Evolutionary conservation across 2,797 vertebrate species (phyloP).

Genomic region (Sylvilagus floridanus): DNA sequence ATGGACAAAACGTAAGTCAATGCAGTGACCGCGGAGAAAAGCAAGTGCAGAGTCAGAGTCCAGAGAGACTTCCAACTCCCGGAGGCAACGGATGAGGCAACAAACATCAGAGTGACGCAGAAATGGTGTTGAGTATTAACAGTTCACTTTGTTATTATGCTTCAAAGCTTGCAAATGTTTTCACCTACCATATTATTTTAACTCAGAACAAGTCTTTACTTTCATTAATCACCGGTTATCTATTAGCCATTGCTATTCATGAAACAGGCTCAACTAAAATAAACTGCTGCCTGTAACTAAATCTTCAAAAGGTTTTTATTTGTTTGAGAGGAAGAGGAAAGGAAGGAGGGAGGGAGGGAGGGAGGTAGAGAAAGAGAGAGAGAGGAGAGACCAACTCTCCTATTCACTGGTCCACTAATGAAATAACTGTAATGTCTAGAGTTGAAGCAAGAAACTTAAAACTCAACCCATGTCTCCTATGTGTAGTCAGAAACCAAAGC

Average conservation of each 20-base stretch:
- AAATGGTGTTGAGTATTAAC: neutral
- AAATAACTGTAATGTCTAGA: no score
- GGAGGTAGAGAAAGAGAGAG: no score
- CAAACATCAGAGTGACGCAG: neutral
- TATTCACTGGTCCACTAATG: no score
- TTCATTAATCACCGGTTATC: conserved; percentile 34
- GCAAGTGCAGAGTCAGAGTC: neutral
- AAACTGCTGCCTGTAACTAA: neutral
- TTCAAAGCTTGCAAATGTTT: neutral
- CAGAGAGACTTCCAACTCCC: neutral
- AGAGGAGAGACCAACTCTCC: no score
- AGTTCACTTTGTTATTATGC: conserved; percentile 19
- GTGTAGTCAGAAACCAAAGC: no score
- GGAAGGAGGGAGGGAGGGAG: no score
- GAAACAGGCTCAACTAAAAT: conserved; percentile 6
- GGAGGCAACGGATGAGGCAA: neutral
- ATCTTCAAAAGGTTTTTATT: no score
- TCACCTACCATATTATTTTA: neutral
- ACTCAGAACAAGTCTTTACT: conserved; percentile 20
- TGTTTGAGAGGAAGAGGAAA: no score
- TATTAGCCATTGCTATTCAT: conserved; percentile 30
- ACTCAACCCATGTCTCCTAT: no score
- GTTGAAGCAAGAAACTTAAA: no score
- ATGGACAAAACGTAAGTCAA: conserved; percentile 31
- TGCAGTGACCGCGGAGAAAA: neutral